Base-by-base conservation (phyloP, 2,888 invertebrate genomes). In the Neria commutata region DNA sequence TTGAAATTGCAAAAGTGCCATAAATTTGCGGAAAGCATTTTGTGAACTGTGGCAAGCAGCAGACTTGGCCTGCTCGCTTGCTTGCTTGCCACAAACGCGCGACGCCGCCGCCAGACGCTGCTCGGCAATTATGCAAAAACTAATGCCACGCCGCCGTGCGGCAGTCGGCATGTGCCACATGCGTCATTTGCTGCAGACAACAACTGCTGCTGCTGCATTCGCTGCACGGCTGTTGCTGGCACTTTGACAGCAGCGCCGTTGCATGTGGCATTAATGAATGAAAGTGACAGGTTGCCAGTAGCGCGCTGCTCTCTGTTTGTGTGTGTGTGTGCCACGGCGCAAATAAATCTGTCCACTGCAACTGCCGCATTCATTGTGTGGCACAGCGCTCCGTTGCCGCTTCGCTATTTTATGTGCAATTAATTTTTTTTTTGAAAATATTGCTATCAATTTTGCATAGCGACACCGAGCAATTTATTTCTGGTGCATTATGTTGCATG, bases 381-480 rank as follows among this genome's bases (percentile, higher is more conserved):
- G 6, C 17, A 5, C 16, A 16, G 21, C 6, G 11, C 46, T 33
- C 23, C 19, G 47, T 54, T 26, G 16, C 17, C 8, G 33, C 17
- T 17, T 11, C 21, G 45, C 14, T 10, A 11, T 19, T 37, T 10
- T 5, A 29, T 6, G 16, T 21, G 45, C 48, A 49, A 8, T 23
- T 24, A 62, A 62, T 62, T 62, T n/a, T n/a, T n/a, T n/a, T n/a
- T n/a, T n/a, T n/a, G n/a, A n/a, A n/a, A 62, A 62, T 59, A 59
- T 59, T 57, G 49, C 56, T 47, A 48, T 54, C 56, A 62, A 59
- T 56, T 59, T 54, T 52, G 21, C 56, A 29, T 54, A 59, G 53
- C 58, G 61, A 59, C 59, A 56, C 56, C 46, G 54, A 54, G 56
- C 62, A 59, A 62, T 62, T 62, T 57, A 62, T 62, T 56, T 62